These are phyloP conservation scores for Eretmochelys imbricata DNA, from an alignment of 2,113 vertebrate species.

Conservation along the genomic window DNA sequence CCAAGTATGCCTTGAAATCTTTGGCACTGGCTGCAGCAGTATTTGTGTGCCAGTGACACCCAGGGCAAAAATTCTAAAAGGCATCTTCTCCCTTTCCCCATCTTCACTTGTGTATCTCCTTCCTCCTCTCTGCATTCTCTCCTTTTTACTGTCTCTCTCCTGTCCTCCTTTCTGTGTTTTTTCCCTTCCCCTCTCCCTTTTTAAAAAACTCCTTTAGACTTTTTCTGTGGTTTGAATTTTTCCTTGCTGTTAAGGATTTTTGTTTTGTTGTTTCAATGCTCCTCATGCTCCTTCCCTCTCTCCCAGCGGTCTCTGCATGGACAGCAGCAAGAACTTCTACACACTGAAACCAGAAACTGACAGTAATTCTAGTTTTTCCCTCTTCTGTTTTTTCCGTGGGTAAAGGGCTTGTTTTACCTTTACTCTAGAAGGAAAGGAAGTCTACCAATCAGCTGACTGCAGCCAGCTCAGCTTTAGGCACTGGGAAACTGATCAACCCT, in stretches of 20 bases:
- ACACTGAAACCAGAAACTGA: neutral
- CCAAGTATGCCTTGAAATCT: neutral
- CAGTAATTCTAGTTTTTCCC: neutral
- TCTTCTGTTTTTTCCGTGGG: rapidly evolving
- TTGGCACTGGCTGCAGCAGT: too few relatives aligned
- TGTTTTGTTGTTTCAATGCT: neutral
- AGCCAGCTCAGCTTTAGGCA: neutral
- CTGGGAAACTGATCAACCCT: too few relatives aligned
- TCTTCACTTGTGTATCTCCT: neutral
- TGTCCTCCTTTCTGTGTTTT: neutral
- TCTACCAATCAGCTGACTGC: neutral
- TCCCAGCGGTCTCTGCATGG: neutral
- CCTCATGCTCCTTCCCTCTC: neutral
- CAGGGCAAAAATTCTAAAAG: neutral
- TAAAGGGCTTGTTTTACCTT: neutral
- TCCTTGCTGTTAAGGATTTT: neutral
- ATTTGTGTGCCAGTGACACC: neutral
- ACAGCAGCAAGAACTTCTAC: neutral
- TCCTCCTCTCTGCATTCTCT: neutral
- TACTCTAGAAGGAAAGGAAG: rapidly evolving
- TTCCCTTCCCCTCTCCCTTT: too few relatives aligned
- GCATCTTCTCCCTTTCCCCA: neutral
- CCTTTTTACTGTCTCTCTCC: neutral
- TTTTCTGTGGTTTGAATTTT: neutral
- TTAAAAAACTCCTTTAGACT: neutral